Base-by-base conservation (phyloP, 1,140 invertebrate species). In the Vanessa tameamea region DNA sequence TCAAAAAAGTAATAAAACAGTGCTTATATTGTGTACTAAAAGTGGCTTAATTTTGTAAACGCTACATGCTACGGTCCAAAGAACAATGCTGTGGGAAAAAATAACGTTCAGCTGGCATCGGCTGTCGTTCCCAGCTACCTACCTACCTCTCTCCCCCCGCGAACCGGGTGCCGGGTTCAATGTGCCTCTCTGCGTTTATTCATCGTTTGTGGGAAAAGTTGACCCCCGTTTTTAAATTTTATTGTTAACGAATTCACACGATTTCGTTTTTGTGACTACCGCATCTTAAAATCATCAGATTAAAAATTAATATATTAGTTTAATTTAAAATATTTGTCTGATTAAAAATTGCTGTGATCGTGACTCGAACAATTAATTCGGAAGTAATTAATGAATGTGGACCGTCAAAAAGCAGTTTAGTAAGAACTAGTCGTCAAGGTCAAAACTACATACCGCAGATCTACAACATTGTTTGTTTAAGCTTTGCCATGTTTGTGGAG, bases 81-180 rank as follows among this genome's bases (percentile, higher is more conserved):
- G 91, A 91, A 91, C 91, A 92, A 92, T 92, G 91, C 89, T 92
- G 91, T 92, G 91, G 91, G 89, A 92, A 92, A 92, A 92, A 92
- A 92, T 92, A 92, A 92, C 91, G 91, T 92, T 91, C 91, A 92
- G 89, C 91, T 92, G 91, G 89, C 89, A 90, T 88, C 89, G 88
- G 84, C 88, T 85, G 84, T 90, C 88, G 91, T 92, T 92, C 91
- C 91, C 91, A 92, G 89, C 89, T 90, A 92, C 89, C 90, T 91
- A 90, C 88, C 83, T 82, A 81, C 83, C 82, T 78, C 87, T 79
- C 88, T 89, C 89, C 83, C 89, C 90, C 86, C 89, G 86, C 88
- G 85, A 69, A 82, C 86, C 87, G 83, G 85, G 86, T 88, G 83
- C 89, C 85, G 90, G 88, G 90, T 92, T 92, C 90, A 92, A 89